Evolutionary conservation across 2,797 vertebrate genomes (phyloP), one percentile per base, ranked within the genome.

Genomic region (Chanos chanos): DNA sequence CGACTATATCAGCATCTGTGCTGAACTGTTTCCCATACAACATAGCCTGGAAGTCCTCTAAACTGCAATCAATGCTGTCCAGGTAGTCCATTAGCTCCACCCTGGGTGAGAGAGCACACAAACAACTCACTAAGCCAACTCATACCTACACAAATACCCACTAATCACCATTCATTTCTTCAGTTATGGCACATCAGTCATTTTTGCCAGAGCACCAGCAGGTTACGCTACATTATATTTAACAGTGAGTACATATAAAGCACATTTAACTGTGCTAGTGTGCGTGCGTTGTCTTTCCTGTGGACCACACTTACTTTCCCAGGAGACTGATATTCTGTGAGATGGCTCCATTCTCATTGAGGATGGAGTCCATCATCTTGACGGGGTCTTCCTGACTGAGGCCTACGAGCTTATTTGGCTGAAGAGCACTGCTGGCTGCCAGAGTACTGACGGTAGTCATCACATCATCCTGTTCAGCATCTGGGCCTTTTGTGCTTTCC

Each of bases 41-140:
- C 91, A 97, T 91, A 49, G 96, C 94, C 79, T 97, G 94, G 71
- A 99, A 99, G 77, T 99, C 95, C 78, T 99, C 95, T 81, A 99
- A 89, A 78, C 92, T 96, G 89, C 96, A 99, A 78, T 98, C 96
- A 6, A 99, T 99, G 55, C 96, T 99, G 84, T 96, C 95, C 78
- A 98, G 89, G 71, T 98, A 98, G 85, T 99, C 95, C 91, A 98
- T 89, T 61, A 99, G 88, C 77, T 99, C 96, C 75, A 96, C 82
- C 84, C 96, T 97, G 80, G 12, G n/a, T 28, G 39, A 39, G 3
- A 48, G 13, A 62, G 34, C 1, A 31, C 3, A 18, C 12, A 27
- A 22, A 34, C 15, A 51, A 22, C 10, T 1, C 50, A 10, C 47
- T 45, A 33, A n/a, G n/a, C n/a, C n/a, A n/a, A n/a, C n/a, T n/a